Evolutionary conservation across 1,140 invertebrate genomes (phyloP), one percentile per base, ranked within the genome.

Genomic region (Aphis craccivora): DNA sequence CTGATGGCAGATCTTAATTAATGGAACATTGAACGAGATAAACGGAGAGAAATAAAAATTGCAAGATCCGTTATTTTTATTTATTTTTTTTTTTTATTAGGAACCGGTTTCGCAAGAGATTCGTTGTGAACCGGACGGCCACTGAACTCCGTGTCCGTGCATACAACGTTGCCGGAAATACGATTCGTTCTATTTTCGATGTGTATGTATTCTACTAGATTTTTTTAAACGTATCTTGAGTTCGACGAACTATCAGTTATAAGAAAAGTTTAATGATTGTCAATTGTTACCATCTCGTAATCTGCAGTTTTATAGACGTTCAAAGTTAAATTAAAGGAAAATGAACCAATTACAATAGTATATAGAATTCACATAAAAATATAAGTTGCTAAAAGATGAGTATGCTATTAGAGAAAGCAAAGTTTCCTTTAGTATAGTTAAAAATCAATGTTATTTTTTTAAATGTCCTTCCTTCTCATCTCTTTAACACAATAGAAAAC

Each of bases 51-150:
- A 53, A 25, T 86, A 93, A 93, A 93, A 93, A 93, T 51, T 40
- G 76, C 91, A 53, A 93, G 91, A 84, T 93, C 91, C 91, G 91
- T 93, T 93, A 93, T 83, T 93, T 86, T 92, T 83, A 23, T n/a
- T 48, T 90, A n/a, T 89, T 90, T 89, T 43, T 43, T 90, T 60
- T 81, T 90, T 81, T 22, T 51, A 83, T 48, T 37, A 35, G 22
- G 51, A 93, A 93, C 91, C 91, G 91, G 91, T 93, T 93, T 93
- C 23, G 91, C 76, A 37, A 35, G 43, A 92, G 89, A 90, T 90
- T 67, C 55, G 51, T 90, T 37, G 89, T 90, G 14, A 90, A 67
- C 89, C 25, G 55, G 55, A 67, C 91, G 91, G 91, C 91, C 91
- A 93, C 91, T 93, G 91, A 93, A 93, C 91, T 93, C 91, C 37